These are phyloP conservation scores for Sinonovacula constricta DNA, from an alignment of 1,140 invertebrate species.

Conservation along the genomic window DNA sequence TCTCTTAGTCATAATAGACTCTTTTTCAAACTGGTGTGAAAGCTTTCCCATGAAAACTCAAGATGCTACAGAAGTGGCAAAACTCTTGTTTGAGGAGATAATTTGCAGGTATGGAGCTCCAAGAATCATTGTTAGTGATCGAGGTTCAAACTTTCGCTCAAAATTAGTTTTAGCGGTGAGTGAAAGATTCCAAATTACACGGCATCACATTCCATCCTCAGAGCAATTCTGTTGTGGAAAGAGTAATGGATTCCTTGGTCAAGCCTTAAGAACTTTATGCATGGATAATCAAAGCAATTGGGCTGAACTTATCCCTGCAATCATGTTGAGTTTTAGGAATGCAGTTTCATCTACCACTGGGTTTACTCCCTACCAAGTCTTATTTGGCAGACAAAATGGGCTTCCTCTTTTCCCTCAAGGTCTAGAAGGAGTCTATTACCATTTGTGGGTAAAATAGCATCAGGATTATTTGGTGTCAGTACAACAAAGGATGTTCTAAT, in stretches of 20 bases:
- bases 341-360: not conserved
- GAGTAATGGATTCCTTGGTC: not conserved
- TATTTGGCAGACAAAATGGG: not conserved
- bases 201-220: not conserved
- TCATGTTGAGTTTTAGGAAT: not conserved
- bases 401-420: too few relatives aligned
- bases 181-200: conserved; percentile 6
- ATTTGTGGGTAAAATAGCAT: too few relatives aligned
- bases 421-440: too few relatives aligned
- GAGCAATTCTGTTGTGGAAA: not conserved
- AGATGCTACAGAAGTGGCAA: conserved; percentile 50
- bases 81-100: conserved; percentile 55
- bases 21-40: conserved; percentile 54
- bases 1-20: conserved; percentile 56
- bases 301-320: conserved; percentile 2
- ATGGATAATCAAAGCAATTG: conserved; percentile 25
- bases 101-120: conserved; percentile 54
- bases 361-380: not conserved
- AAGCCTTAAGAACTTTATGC: not conserved
- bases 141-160: conserved; percentile 57
- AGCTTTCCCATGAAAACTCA: conserved; percentile 45
- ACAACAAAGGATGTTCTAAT: too few relatives aligned
- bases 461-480: too few relatives aligned
- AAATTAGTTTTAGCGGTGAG: conserved; percentile 51
- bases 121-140: conserved; percentile 46